Percentiles rank a stretch among this genome's conserved stretches.
phyloP scores from a whole-genome alignment of 2,113 vertebrate genomes.

The Arothron firmamentum region DNA sequence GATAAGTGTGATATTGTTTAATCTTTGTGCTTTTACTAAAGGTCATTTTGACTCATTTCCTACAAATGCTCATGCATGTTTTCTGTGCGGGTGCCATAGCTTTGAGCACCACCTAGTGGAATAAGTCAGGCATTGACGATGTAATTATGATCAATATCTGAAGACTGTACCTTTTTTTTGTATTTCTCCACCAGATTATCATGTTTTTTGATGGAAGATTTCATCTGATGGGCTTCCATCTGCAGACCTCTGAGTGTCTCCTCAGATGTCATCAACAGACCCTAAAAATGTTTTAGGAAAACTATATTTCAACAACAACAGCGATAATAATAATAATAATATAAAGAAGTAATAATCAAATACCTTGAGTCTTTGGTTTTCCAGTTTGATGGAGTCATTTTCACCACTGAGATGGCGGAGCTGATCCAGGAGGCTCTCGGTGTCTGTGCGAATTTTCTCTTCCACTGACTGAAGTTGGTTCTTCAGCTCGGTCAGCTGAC shows the following conservation, averaged over 20 bases:
- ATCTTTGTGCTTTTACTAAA: no score
- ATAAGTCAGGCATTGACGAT: no score
- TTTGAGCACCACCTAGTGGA: no score
- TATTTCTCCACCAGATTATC: constrained; percentile 85
- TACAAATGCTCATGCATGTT: no score
- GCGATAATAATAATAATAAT: not conserved
- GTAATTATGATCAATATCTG: not conserved
- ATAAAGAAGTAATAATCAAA: not conserved
- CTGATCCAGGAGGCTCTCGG: constrained; percentile 75
- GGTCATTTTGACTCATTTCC: no score
- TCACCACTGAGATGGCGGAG: constrained; percentile 75
- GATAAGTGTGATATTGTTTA: no score
- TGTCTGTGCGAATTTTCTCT: constrained; percentile 74
- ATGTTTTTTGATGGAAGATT: constrained; percentile 76
- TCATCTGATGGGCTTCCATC: constrained; percentile 80
- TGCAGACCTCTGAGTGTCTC: constrained; percentile 79
- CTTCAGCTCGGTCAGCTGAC: constrained; percentile 76
- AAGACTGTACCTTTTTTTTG: constrained; percentile 79
- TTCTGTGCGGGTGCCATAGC: no score
- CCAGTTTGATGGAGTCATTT: constrained; percentile 68
- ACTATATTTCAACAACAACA: not conserved
- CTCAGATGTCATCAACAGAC: constrained; percentile 70
- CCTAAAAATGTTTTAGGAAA: constrained; percentile 53
- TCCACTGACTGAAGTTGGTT: constrained; percentile 72
- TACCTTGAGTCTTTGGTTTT: constrained; percentile 86